Percentiles rank a stretch among this genome's conserved stretches.
phyloP scores from a whole-genome alignment of 2,797 vertebrate genomes.

The Gallinago solitaria region DNA sequence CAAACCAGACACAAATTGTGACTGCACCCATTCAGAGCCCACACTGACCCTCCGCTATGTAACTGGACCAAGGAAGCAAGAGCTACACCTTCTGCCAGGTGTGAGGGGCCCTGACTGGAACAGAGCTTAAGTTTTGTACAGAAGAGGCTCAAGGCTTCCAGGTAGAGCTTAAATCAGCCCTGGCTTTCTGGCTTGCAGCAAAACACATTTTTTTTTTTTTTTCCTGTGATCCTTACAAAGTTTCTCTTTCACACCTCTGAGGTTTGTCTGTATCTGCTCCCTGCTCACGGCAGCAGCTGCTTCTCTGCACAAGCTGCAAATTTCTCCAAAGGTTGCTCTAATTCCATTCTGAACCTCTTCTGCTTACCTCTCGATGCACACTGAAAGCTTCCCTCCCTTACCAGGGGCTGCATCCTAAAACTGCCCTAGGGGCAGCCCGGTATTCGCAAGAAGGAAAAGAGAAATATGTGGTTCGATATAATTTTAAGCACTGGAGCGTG shows the following conservation, averaged over 20 bases:
- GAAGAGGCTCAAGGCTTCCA: neutral
- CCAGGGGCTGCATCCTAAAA: neutral
- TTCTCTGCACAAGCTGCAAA: neutral
- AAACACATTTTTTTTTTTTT: neutral
- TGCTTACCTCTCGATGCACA: neutral
- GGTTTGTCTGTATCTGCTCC: neutral
- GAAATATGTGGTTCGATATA: neutral
- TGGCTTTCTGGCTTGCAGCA: neutral
- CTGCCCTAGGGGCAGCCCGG: neutral
- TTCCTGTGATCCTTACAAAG: neutral
- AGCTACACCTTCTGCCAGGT: neutral
- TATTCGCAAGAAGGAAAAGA: neutral
- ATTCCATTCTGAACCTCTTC: neutral
- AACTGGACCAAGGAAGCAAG: neutral
- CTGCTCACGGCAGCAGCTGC: neutral
- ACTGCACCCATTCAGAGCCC: neutral
- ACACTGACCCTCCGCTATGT: fast-evolving
- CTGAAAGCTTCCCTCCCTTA: neutral
- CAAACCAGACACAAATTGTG: neutral
- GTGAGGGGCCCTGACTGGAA: neutral
- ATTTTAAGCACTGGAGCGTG: neutral
- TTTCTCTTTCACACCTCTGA: neutral
- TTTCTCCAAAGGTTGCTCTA: neutral
- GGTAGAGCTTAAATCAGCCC: neutral
- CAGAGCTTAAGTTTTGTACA: neutral